These are phyloP conservation scores for Babylonia areolata DNA, from an alignment of 1,140 invertebrate species.

Conservation along the genomic window DNA sequence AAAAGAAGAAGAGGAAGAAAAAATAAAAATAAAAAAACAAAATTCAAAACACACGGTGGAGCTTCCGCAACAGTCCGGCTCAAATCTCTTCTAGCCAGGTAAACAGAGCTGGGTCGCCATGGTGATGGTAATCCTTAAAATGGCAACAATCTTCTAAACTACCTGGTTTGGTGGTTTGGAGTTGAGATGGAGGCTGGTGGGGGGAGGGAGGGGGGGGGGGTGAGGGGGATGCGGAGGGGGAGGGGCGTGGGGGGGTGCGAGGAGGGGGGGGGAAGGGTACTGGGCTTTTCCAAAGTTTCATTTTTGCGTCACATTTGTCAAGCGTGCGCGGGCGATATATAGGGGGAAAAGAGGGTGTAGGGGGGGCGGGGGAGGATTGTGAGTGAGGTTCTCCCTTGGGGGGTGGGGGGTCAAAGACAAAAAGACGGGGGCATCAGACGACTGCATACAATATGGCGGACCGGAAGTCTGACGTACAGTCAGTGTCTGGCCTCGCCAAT, in stretches of 20 bases:
- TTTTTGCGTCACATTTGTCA: constrained; percentile 11
- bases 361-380: neutral
- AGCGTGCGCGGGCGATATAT: neutral
- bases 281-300: neutral
- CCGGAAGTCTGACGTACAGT: neutral
- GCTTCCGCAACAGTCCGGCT: neutral
- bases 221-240: neutral
- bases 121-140: constrained; percentile 4
- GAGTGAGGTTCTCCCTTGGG: neutral
- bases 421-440: neutral
- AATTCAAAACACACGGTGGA: no score
- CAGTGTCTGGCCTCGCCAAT: no score
- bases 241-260: neutral
- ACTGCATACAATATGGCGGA: neutral
- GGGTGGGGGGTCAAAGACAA: neutral
- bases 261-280: neutral
- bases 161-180: no score
- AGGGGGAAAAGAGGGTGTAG: neutral
- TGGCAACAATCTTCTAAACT: neutral
- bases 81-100: neutral
- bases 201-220: neutral
- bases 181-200: no score
- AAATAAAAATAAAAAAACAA: no score
- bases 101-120: neutral
- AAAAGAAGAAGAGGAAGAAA: no score